A percentile compares a stretch with the other conserved stretches of the same genome.
These are phyloP conservation scores for Datnioides undecimradiatus DNA, from an alignment of 2,113 vertebrate genomes.

Conservation along the genomic window DNA sequence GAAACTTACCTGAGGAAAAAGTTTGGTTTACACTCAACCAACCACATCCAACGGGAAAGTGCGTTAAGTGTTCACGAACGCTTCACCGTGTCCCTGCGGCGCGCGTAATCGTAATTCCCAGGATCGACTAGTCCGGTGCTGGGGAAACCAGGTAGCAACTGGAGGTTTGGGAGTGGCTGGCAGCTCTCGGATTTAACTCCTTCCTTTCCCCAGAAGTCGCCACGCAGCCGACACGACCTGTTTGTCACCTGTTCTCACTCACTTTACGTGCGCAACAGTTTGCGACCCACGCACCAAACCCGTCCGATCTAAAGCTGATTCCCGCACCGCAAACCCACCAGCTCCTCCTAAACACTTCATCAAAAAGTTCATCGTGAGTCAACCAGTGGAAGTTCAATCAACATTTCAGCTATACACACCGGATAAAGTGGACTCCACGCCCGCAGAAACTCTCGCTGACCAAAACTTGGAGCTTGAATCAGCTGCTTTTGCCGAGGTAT, in stretches of 20 bases:
- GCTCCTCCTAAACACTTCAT: not conserved
- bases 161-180: conserved; percentile 81
- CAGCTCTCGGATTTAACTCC: conserved; percentile 74
- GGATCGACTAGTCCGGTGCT: conserved; percentile 17
- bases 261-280: not conserved
- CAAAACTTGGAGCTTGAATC: conserved; percentile 33
- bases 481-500: conserved; percentile 47
- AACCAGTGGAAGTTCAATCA: not conserved
- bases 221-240: conserved; percentile 64
- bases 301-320: fast-evolving
- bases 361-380: no score
- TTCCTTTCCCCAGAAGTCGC: conserved; percentile 44
- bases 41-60: conserved; percentile 4
- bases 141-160: conserved; percentile 74
- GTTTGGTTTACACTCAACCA: not conserved
- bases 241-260: conserved; percentile 71
- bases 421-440: not conserved
- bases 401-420: conserved; percentile 17
- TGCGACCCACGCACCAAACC: no score
- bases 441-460: conserved; percentile 16
- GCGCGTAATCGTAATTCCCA: conserved; percentile 28
- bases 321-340: not conserved
- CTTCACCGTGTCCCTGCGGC: not conserved
- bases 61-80: not conserved
- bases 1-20: conserved; percentile 54